Evolutionary conservation across 2,113 vertebrate species (phyloP).

Genomic region (Potamarius usumacintae): DNA sequence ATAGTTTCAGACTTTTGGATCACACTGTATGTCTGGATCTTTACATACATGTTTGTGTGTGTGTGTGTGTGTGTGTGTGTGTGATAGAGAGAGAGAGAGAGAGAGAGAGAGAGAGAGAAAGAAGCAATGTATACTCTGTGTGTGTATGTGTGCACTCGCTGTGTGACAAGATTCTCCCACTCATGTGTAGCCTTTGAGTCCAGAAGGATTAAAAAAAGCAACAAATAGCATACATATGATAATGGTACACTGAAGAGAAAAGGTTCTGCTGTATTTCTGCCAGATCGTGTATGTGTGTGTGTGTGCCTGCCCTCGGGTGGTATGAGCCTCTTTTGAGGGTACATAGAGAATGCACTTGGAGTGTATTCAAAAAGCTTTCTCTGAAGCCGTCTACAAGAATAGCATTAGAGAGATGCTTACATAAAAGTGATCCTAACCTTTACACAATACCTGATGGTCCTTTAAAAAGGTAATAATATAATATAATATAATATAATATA

Average conservation of each 20-base stretch:
- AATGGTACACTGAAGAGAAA: not conserved
- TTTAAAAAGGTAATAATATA: not conserved
- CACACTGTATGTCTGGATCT: not conserved
- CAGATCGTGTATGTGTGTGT: not conserved
- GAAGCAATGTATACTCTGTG: no score
- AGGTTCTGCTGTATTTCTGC: not conserved
- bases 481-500: not conserved
- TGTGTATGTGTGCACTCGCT: not conserved
- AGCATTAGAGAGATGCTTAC: not conserved
- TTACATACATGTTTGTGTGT: not conserved
- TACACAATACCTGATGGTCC: not conserved
- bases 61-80: not conserved
- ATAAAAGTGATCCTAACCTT: no score
- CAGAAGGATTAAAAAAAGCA: not conserved
- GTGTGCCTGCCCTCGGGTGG: not conserved
- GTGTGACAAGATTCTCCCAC: not conserved
- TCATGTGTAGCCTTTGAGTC: not conserved
- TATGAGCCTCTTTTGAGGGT: slow-evolving; percentile 2
- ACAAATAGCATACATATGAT: not conserved
- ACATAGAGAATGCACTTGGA: slow-evolving; percentile 8
- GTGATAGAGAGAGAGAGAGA: no score
- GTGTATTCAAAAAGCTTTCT: not conserved
- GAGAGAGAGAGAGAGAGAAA: no score
- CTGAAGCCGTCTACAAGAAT: not conserved
- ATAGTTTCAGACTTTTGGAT: not conserved